These are phyloP conservation scores for Saguinus midas DNA, from an alignment of 2,113 vertebrate genomes.

Conservation along the genomic window DNA sequence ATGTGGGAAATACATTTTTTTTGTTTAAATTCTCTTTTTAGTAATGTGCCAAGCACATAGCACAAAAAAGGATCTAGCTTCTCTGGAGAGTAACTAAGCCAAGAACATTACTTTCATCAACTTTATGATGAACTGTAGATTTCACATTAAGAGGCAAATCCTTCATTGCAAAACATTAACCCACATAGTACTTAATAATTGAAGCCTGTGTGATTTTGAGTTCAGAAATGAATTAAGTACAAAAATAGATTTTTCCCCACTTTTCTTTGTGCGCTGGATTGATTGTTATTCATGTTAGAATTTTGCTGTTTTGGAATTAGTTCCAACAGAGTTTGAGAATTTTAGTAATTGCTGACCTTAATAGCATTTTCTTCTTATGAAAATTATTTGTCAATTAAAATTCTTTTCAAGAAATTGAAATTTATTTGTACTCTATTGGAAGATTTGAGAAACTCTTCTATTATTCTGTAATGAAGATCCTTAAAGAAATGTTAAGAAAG, in stretches of 20 bases:
- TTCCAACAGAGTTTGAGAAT: neutral
- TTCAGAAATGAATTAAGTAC: conserved; percentile 55
- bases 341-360: neutral
- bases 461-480: neutral
- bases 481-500: neutral
- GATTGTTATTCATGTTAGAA: conserved; percentile 42
- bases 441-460: neutral
- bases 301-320: neutral
- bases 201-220: conserved; percentile 50
- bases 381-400: neutral
- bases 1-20: neutral
- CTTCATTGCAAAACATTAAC: conserved; percentile 71
- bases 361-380: neutral
- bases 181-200: conserved; percentile 61
- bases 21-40: neutral
- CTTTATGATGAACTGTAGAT: conserved; percentile 49
- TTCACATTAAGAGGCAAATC: conserved; percentile 65
- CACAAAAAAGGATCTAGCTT: neutral
- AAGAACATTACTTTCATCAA: conserved; percentile 44
- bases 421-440: neutral
- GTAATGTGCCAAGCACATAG: neutral
- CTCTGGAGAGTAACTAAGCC: conserved; percentile 35
- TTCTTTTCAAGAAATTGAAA: neutral
- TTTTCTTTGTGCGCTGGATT: conserved; percentile 19
- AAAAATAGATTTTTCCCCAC: conserved; percentile 53